phyloP scores from a whole-genome alignment of 53 echinoderm and acorn worm species.

The Holothuria scabra region DNA sequence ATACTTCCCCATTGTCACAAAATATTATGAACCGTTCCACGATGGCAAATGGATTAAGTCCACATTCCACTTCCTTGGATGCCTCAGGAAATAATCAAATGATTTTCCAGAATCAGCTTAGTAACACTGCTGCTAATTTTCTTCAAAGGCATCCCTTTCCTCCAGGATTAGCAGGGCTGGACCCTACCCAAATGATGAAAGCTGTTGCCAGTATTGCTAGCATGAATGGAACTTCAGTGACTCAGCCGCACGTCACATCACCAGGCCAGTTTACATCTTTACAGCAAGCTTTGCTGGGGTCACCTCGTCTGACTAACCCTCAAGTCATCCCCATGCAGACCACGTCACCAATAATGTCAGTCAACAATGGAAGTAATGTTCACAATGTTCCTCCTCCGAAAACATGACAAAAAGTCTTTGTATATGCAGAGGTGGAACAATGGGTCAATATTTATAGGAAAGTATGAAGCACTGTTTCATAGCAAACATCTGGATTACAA shows the following conservation, averaged over 20 bases:
- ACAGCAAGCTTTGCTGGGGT: slow-evolving; percentile 34
- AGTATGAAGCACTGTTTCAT: neutral
- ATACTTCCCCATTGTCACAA: slow-evolving; percentile 54
- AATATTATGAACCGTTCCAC: slow-evolving; percentile 43
- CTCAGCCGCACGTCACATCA: slow-evolving; percentile 29
- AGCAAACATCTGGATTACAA: neutral
- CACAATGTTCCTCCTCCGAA: slow-evolving; percentile 48
- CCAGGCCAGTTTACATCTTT: slow-evolving; percentile 41
- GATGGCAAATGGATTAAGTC: slow-evolving; percentile 37
- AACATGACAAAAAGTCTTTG: slow-evolving; percentile 20
- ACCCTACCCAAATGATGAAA: slow-evolving; percentile 51
- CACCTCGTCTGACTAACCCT: slow-evolving; percentile 2
- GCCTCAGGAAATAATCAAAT: slow-evolving; percentile 58
- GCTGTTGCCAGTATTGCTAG: slow-evolving; percentile 29
- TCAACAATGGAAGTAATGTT: slow-evolving; percentile 33
- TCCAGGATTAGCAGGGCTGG: slow-evolving; percentile 3
- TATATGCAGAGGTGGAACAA: neutral
- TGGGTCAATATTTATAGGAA: neutral
- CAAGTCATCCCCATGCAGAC: slow-evolving; percentile 16
- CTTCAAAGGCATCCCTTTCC: slow-evolving; percentile 16
- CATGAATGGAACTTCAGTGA: slow-evolving; percentile 22
- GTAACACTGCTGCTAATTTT: neutral
- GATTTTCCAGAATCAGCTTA: slow-evolving; percentile 49
- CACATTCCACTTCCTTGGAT: slow-evolving; percentile 55
- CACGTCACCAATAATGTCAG: slow-evolving; percentile 37